Conservation (phyloP, 2,113 vertebrate genomes). For the Dipodomys stephensi region DNA sequence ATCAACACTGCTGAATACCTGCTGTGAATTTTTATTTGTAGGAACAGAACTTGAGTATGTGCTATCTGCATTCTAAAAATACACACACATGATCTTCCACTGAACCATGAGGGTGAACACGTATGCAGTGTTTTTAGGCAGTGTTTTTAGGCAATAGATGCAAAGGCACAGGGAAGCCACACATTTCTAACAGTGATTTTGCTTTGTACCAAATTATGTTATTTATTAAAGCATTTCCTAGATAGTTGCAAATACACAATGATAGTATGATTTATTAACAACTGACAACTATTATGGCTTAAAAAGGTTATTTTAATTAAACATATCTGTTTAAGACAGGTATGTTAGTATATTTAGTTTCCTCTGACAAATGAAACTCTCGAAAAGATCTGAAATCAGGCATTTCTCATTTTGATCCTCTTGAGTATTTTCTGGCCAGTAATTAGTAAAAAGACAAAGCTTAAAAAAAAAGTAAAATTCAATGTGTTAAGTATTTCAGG, state of each 20-base stretch:
- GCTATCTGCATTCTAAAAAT: constrained; percentile 10
- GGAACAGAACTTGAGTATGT: not conserved
- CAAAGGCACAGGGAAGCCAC: not conserved
- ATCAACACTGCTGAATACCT: not conserved
- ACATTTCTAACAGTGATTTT: not conserved
- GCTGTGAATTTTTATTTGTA: not conserved
- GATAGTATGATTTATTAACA: not conserved
- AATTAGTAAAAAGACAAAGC: not conserved
- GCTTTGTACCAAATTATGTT: not conserved
- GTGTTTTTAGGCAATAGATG: not conserved
- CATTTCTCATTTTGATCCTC: not conserved
- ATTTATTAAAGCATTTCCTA: not conserved
- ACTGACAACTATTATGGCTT: not conserved
- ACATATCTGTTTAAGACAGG: not conserved
- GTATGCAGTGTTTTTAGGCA: not conserved
- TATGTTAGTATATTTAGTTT: not conserved
- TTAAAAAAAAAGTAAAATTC: not conserved
- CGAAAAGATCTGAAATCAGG: constrained; percentile 6
- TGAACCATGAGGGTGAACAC: not conserved
- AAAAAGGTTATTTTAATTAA: not conserved
- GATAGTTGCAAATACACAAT: not conserved
- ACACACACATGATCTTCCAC: not conserved
- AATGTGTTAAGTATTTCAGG: not conserved
- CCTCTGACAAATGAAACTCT: not conserved
- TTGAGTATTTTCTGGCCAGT: not conserved